phyloP scores from a whole-genome alignment of 2,888 invertebrate genomes.

The Cryptophagus acutangulus region DNA sequence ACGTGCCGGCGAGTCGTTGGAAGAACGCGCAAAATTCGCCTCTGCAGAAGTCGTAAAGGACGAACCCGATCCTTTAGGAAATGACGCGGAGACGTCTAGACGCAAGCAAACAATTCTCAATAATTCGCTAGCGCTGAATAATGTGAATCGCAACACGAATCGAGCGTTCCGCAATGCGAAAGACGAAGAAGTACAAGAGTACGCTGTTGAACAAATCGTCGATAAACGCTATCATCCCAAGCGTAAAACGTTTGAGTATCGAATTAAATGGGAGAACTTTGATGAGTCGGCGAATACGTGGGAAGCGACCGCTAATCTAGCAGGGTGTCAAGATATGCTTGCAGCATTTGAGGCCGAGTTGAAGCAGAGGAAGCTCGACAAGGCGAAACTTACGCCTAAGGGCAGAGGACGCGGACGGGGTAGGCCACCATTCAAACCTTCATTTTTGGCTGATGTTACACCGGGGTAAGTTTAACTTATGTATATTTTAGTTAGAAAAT shows the following conservation, averaged over 20 bases:
- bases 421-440: neutral
- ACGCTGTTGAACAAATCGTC: conserved; percentile 75
- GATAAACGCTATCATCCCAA: conserved; percentile 78
- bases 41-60: conserved; percentile 56
- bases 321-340: conserved; percentile 69
- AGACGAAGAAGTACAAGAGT: conserved; percentile 52
- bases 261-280: conserved; percentile 82
- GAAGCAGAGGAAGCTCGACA: conserved; percentile 60
- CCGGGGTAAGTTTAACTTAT: conserved; percentile 15
- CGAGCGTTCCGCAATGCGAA: conserved; percentile 27
- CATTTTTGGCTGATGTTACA: conserved; percentile 5
- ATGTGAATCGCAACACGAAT: conserved; percentile 24
- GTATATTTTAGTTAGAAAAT: neutral
- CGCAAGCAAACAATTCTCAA: conserved; percentile 14
- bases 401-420: conserved; percentile 22
- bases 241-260: conserved; percentile 71
- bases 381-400: conserved; percentile 45
- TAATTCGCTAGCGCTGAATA: no score
- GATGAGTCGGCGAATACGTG: conserved; percentile 77
- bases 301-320: conserved; percentile 75
- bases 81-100: conserved; percentile 13
- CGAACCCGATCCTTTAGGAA: conserved; percentile 26
- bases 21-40: conserved; percentile 62
- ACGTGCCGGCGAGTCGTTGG: conserved; percentile 71
- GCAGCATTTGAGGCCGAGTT: conserved; percentile 78